These are phyloP conservation scores for Meloe dianella DNA, from an alignment of 2,888 invertebrate species.

Conservation along the genomic window DNA sequence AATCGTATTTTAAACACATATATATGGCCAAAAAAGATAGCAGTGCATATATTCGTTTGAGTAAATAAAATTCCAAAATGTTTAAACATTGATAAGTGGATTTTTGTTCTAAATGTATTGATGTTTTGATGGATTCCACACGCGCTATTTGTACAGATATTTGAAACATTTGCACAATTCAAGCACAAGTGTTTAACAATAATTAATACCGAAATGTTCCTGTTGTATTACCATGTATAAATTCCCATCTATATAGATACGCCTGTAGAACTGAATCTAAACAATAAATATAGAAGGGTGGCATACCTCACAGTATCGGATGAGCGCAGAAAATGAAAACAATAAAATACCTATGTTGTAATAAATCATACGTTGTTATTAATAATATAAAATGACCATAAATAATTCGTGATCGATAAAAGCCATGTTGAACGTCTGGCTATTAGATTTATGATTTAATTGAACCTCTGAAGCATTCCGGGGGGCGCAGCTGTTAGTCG, in stretches of 20 bases:
- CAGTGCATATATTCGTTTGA: neutral
- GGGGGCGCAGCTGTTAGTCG: constrained; percentile 15
- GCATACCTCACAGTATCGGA: constrained; percentile 21
- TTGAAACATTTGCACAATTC: neutral
- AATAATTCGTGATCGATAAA: constrained; percentile 33
- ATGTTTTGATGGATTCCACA: neutral
- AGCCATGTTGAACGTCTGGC: constrained; percentile 33
- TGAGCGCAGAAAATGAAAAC: constrained; percentile 29
- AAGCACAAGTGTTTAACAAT: neutral
- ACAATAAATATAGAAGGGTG: constrained; percentile 19
- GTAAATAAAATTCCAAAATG: neutral
- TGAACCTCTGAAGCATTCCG: constrained; percentile 29
- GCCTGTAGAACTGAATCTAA: constrained; percentile 20
- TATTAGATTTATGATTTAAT: constrained; percentile 36
- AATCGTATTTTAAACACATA: neutral
- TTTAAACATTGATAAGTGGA: neutral
- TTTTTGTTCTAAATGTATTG: neutral
- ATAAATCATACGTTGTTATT: constrained; percentile 32
- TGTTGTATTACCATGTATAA: neutral
- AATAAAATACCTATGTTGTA: constrained; percentile 33
- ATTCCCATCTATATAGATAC: neutral
- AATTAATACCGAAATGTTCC: constrained; percentile 1
- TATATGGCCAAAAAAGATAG: neutral
- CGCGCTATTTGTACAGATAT: neutral
- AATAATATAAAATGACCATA: constrained; percentile 35